Evolutionary conservation across 2,797 vertebrate species (phyloP), one percentile per base, ranked within the genome.

Genomic region (Paedocypris micromegethes): DNA sequence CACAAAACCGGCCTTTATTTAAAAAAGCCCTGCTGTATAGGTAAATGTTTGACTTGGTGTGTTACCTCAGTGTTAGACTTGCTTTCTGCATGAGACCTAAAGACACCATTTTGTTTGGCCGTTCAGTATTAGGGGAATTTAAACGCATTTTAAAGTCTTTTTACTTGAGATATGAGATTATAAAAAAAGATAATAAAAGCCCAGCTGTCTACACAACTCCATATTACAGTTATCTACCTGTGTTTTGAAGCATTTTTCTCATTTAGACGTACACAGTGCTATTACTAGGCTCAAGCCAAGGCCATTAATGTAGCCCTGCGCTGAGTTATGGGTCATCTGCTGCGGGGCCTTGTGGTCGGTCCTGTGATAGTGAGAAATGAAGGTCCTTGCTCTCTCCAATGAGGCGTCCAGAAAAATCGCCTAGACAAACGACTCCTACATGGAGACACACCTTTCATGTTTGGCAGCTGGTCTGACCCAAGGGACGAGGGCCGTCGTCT

Each of bases 271-370:
- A 51, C 52, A 83, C 74, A 39, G 67, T 76, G 83, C 84, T 82
- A 86, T 86, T 86, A 84, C 76, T 61, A 58, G 76, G 71, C 78
- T 81, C 78, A 77, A 85, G 81, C 84, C 84, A 81, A 87, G 83
- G 82, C 82, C 82, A 88, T 88, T 86, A 84, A 72, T 69, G 68
- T 78, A 72, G 65, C 65, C n/a, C 78, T 79, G 73, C 74, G 69
- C 81, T 84, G 84, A 84, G 83, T 88, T 81, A 87, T 86, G 81
- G 82, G 81, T 88, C 84, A 79, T 87, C 87, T 83, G 85, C 89
- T 82, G 83, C 48, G 62, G 72, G 78, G 81, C 79, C 75, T 84
- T 45, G 75, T 83, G 83, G 83, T 86, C 83, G 81, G 78, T 84
- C 81, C 79, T 81, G 73, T 89, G 88, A 85, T 72, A 74, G 78